A percentile compares a stretch with the other conserved stretches of the same genome.
phyloP scores from a whole-genome alignment of 92 coral and sea anemone genomes.

The Parazoanthus darwini region DNA sequence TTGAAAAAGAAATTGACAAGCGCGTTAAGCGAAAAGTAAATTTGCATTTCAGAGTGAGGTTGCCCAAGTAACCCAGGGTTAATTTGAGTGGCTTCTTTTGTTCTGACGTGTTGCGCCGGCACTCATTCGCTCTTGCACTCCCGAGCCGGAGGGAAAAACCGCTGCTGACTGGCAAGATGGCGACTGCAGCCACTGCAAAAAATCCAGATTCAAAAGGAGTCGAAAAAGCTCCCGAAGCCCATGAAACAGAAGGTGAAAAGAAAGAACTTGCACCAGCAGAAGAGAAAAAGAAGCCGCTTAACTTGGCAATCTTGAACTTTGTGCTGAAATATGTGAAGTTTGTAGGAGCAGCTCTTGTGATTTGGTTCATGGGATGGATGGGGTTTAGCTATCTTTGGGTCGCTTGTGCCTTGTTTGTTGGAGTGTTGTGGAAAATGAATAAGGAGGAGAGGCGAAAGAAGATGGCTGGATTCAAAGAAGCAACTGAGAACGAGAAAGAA shows the following conservation, averaged over 20 bases:
- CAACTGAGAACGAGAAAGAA: slow-evolving; percentile 69
- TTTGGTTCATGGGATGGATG: slow-evolving; percentile 96
- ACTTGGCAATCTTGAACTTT: slow-evolving; percentile 80
- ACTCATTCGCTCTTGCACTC: neutral
- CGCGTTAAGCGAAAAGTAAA: neutral
- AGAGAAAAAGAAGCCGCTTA: slow-evolving; percentile 60
- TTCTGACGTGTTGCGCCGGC: neutral
- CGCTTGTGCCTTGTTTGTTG: slow-evolving; percentile 73
- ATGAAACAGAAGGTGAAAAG: slow-evolving; percentile 50
- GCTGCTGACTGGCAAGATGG: slow-evolving; percentile 11
- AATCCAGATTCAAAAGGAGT: slow-evolving; percentile 4
- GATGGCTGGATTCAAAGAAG: slow-evolving; percentile 67
- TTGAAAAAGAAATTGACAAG: slow-evolving; percentile 25
- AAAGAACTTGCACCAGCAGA: slow-evolving; percentile 52
- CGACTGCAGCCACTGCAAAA: neutral
- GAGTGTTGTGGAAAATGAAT: slow-evolving; percentile 86
- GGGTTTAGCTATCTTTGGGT: slow-evolving; percentile 94
- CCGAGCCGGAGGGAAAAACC: slow-evolving; percentile 31
- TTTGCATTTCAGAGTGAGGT: slow-evolving; percentile 28
- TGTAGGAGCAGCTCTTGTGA: slow-evolving; percentile 87
- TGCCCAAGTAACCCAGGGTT: neutral
- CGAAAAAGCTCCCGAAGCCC: neutral
- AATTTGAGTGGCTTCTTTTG: neutral
- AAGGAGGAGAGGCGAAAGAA: slow-evolving; percentile 75
- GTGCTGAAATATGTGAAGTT: slow-evolving; percentile 84